phyloP scores from a whole-genome alignment of 1,140 invertebrate species.

The Drosophila nasuta region DNA sequence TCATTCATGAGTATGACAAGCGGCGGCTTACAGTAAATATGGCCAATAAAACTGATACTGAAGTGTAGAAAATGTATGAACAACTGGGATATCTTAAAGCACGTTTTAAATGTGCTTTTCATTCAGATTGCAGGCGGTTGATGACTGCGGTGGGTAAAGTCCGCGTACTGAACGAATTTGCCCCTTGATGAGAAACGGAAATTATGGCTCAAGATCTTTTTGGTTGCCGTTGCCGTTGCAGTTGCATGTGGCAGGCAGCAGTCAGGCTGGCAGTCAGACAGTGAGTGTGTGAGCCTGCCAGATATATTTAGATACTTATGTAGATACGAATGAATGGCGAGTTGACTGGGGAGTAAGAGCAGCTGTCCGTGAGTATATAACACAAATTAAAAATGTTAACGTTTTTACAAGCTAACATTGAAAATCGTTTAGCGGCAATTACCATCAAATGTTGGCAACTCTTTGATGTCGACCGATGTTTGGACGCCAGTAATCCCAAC shows the following conservation, averaged over 20 bases:
- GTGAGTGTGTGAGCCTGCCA: slow-evolving; percentile 28
- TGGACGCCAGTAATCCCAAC: slow-evolving; percentile 82
- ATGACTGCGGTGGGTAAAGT: slow-evolving; percentile 30
- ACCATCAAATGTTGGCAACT: slow-evolving; percentile 78
- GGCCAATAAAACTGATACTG: slow-evolving; percentile 9
- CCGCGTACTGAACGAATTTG: background rate
- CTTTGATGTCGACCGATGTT: slow-evolving; percentile 75
- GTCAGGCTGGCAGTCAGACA: no score
- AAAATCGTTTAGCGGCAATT: slow-evolving; percentile 83
- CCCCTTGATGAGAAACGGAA: slow-evolving; percentile 26
- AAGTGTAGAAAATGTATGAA: slow-evolving; percentile 26
- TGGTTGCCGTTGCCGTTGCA: slow-evolving; percentile 6
- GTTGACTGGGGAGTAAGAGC: slow-evolving; percentile 8
- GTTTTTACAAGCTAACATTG: slow-evolving; percentile 82
- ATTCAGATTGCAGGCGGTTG: slow-evolving; percentile 28
- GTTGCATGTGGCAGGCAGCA: slow-evolving; percentile 11
- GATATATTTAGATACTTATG: slow-evolving; percentile 40
- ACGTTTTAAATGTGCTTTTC: slow-evolving; percentile 42
- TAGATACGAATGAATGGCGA: slow-evolving; percentile 12
- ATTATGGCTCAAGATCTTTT: slow-evolving; percentile 24
- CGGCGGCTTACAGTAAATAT: background rate
- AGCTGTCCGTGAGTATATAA: slow-evolving; percentile 78
- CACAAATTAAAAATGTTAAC: slow-evolving; percentile 83
- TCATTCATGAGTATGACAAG: background rate
- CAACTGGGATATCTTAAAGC: slow-evolving; percentile 24